These are phyloP conservation scores for Holacanthus passer DNA, from an alignment of 2,113 vertebrate species.

Conservation along the genomic window DNA sequence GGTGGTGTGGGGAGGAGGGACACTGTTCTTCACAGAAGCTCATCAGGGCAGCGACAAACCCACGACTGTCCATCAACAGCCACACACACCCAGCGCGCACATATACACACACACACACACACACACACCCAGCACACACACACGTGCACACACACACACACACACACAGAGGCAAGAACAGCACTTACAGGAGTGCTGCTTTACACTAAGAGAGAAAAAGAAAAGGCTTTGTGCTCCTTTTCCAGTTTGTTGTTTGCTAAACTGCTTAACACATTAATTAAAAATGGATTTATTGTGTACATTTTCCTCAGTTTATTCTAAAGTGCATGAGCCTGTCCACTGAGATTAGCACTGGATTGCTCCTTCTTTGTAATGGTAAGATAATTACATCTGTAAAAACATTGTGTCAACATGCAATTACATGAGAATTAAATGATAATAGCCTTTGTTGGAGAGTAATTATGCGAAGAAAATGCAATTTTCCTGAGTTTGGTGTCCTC, in stretches of 20 bases:
- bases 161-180: background rate
- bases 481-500: conserved; percentile 38
- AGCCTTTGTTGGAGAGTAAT: conserved; percentile 67
- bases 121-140: background rate
- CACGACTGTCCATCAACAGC: conserved; percentile 79
- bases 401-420: conserved; percentile 75
- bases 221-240: conserved; percentile 64
- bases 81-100: conserved; percentile 11
- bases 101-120: conserved; percentile 26
- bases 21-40: conserved; percentile 79
- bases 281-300: conserved; percentile 58
- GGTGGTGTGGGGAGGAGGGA: conserved; percentile 76
- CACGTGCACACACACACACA: conserved; percentile 17
- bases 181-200: conserved; percentile 39
- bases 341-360: conserved; percentile 54
- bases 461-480: conserved; percentile 64
- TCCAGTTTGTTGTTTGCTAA: conserved; percentile 64
- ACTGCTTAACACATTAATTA: conserved; percentile 66
- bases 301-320: conserved; percentile 51
- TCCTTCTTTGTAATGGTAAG: conserved; percentile 49
- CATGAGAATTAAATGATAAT: conserved; percentile 73
- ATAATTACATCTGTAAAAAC: conserved; percentile 75
- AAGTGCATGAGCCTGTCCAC: conserved; percentile 50
- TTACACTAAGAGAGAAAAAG: conserved; percentile 42
- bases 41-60: conserved; percentile 83